Base-by-base conservation (phyloP, 2,888 invertebrate genomes). In the Cecidostiba fungosa region DNA sequence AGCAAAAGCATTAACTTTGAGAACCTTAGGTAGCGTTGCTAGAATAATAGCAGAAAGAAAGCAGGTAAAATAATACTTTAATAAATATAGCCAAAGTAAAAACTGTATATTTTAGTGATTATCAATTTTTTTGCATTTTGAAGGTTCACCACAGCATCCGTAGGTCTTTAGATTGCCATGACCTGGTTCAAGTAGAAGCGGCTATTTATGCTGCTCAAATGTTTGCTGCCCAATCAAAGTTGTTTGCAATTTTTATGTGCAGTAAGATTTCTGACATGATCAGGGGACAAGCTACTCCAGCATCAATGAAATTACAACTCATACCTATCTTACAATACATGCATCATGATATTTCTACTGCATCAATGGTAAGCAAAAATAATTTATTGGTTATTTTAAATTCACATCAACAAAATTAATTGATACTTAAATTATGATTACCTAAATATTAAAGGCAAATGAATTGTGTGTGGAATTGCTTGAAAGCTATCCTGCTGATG, bases 211-310 rank as follows among this genome's bases (percentile, higher is more conserved):
- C 99, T 47, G 98, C 99, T 73, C 97, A 97, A 83, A 97, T 97
- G 94, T 99, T 99, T 95, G 98, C 99, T 39, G 97, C 97, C 23
- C 97, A 98, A 92, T 99, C 99, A 0, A 97, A 97, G 93, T 95
- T 97, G n/a, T 99, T 99, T 95, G 98, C 99, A 0, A 96, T 98
- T 32, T 98, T 98, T 85, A 98, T 99, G 96, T 98, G 98, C 92
- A 97, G 97, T 89, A 98, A 98, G 93, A 96, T 99, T 81, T 97
- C 98, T 0, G 97, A 98, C 89, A 99, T 99, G 98, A 98, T 99
- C 88, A 97, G 97, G 91, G 97, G 98, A 66, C 96, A 98, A 90
- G 97, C 98, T 82, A 98, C 98, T 0, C 98, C 98, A 0, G 97
- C 98, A 4, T 97, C 98, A 84, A 97, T 98, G 94, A 98, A 99